Percentiles rank a stretch among this genome's conserved stretches.
Evolutionary conservation across 2,888 invertebrate genomes (phyloP).

Genomic region (Galeruca laticollis): DNA sequence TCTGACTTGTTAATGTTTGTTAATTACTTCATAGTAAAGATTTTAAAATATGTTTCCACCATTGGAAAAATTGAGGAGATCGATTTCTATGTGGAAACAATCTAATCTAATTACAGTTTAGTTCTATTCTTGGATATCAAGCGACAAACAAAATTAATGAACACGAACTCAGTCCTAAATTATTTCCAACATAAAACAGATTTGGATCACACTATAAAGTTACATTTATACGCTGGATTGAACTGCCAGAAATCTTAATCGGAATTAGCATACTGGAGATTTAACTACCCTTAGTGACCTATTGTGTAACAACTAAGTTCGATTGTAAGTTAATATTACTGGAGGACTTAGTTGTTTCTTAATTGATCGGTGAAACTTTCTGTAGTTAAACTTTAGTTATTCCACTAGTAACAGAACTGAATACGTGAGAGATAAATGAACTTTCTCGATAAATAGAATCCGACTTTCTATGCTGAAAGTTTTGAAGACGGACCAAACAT

Average conservation of each 20-base stretch:
- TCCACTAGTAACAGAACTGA: background rate
- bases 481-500: too few species aligned
- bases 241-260: slow-evolving; percentile 12
- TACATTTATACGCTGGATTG: background rate
- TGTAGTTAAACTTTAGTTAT: background rate
- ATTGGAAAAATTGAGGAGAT: too few species aligned
- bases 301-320: slow-evolving; percentile 19
- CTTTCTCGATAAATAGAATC: background rate
- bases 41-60: too few species aligned
- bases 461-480: too few species aligned
- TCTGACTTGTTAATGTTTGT: background rate
- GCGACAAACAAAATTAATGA: background rate
- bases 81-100: background rate
- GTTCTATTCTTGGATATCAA: background rate
- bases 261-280: slow-evolving; percentile 7
- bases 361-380: slow-evolving; percentile 13
- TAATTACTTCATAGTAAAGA: too few species aligned
- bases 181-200: slow-evolving; percentile 4
- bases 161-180: background rate
- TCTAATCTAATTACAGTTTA: background rate
- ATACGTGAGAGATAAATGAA: background rate
- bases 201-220: background rate
- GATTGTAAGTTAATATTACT: slow-evolving; percentile 12
- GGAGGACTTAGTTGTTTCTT: slow-evolving; percentile 14
- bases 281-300: slow-evolving; percentile 14